Base-by-base conservation (phyloP, 2,888 invertebrate species). In the Perithous albicinctus region DNA sequence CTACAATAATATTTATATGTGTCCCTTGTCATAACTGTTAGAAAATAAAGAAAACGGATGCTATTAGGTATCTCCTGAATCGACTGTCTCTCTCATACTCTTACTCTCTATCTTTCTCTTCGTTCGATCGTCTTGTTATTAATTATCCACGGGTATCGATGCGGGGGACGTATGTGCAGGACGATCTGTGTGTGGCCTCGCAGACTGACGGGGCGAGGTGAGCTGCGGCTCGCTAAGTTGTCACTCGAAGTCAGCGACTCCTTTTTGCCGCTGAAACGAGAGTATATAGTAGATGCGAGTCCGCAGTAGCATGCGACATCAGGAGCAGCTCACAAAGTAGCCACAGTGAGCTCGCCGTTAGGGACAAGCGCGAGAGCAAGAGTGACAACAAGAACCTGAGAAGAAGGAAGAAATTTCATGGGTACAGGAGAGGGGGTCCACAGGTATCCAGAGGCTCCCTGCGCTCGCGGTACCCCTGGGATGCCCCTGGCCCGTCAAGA, bases 201-300 rank as follows among this genome's bases (percentile, higher is more conserved):
- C 38, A 61, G 85, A 83, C 79, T 88, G 84, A 88, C 85, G 85
- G 79, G 86, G 80, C 85, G 88, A 91, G 90, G 90, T 91, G 90
- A 91, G 89, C 89, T 87, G 86, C 84, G 89, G 90, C 91, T 91
- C 91, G 91, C 91, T 90, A 89, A 91, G 91, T 91, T 91, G 92
- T 91, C 92, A 92, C 91, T 91, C 90, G 89, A 86, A 88, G 87
- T 88, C 89, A 88, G 87, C 89, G 87, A 91, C 90, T 91, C 86
- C 88, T 91, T 91, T 92, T 91, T 91, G 85, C 85, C 86, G 63
- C 67, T 78, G 77, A 80, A 80, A 41, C 18, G 64, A 63, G 69
- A 61, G 51, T 66, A 59, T 59, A 59, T 15, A 59, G 72, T 41
- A 70, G 79, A 70, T 29, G 78, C 66, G 67, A 59, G 54, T 41